Base-by-base conservation (phyloP, 2,797 vertebrate species). In the Furcifer pardalis region DNA sequence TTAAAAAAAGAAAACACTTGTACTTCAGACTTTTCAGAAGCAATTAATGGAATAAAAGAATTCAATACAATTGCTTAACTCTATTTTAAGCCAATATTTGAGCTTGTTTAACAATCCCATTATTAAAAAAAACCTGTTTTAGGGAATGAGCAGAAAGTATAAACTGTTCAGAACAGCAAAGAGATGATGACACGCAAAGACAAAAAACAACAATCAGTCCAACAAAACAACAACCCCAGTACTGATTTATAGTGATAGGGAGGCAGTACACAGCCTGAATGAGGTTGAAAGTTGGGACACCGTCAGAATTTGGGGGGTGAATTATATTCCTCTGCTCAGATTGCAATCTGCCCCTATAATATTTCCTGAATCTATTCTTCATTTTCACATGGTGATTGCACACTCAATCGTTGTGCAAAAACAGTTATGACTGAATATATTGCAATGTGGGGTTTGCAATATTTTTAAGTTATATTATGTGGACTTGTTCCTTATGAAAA, bases 11-110 rank as follows among this genome's bases (percentile, higher is more conserved):
- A 66, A 52, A 76, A 65, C 21, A 1, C 35, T 62, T 3, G 82
- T 56, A 21, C 19, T 85, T 79, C 68, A 62, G 80, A 2, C 52
- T 32, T 35, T 89, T 89, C 71, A 79, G 65, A 89, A n/a, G n/a
- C 82, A 79, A n/a, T n/a, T n/a, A n/a, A 66, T 63, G 65, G 44
- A 84, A 42, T 35, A 84, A 72, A 15, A 49, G 79, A 80, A 52
- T 49, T 85, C 12, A 88, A 2, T 13, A 84, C 46, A 19, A 82
- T 21, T 84, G 59, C 40, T 49, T 42, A 85, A 13, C 25, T 65
- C 37, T 23, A 37, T 65, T 46, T 40, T 84, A 73, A 79, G 65
- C 30, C 23, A 87, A 65, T 30, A 52, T 60, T 73, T 2, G 59
- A 35, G 46, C 44, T 62, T 15, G 27, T 63, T 56, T 75, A 46